These are phyloP conservation scores for Cryptomyrus ogoouensis DNA, from an alignment of 2,113 vertebrate genomes.

Conservation along the genomic window DNA sequence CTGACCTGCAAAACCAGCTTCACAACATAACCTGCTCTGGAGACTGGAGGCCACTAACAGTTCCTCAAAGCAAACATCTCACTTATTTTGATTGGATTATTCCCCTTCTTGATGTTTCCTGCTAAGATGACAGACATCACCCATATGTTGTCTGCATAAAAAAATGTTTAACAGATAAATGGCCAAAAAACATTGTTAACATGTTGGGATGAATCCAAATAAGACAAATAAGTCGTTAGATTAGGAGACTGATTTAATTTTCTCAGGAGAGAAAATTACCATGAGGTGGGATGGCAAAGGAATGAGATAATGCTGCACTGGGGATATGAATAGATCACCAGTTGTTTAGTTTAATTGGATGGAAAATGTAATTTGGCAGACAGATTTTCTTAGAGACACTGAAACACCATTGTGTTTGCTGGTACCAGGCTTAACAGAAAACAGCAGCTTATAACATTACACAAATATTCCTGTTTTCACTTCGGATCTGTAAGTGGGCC, in stretches of 20 bases:
- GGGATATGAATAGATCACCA: not conserved
- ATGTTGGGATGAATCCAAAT: not conserved
- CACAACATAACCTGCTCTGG: not conserved
- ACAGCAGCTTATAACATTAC: not conserved
- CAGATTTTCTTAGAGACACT: not conserved
- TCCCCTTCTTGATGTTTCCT: not conserved
- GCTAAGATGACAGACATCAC: not conserved
- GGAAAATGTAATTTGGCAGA: slow-evolving; percentile 5
- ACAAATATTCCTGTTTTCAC: not conserved
- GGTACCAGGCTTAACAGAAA: slow-evolving; percentile 3
- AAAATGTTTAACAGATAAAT: not conserved
- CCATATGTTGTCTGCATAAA: not conserved
- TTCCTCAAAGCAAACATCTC: not conserved
- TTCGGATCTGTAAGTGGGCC: not conserved
- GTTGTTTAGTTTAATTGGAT: slow-evolving; percentile 1
- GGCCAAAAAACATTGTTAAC: not conserved
- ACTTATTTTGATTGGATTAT: not conserved
- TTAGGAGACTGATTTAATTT: not conserved
- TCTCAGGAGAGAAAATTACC: not conserved
- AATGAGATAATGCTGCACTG: not conserved
- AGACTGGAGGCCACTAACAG: not conserved
- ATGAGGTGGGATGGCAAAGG: not conserved
- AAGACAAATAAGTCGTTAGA: slow-evolving; percentile 2
- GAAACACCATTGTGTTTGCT: not conserved
- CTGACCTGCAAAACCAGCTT: not conserved